phyloP scores from a whole-genome alignment of 2,797 vertebrate species.

The Gallinago stenura region DNA sequence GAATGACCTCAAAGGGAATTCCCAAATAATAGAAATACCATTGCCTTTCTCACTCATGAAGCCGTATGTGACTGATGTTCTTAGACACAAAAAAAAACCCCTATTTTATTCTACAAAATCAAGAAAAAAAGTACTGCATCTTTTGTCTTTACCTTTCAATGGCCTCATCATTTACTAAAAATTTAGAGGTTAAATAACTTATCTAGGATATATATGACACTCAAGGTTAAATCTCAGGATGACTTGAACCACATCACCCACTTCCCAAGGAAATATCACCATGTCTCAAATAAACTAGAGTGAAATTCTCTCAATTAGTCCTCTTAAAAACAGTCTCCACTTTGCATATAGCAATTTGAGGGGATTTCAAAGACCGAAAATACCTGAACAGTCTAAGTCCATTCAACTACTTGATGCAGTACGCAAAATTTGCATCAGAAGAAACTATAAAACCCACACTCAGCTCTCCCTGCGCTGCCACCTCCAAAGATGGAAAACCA shows the following conservation, averaged over 20 bases:
- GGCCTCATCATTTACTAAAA: background rate
- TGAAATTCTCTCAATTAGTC: background rate
- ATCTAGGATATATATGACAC: background rate
- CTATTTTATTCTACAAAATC: background rate
- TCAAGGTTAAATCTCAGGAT: background rate
- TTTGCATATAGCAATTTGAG: background rate
- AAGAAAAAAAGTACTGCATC: background rate
- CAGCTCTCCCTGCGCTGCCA: background rate
- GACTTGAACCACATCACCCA: background rate
- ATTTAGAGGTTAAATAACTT: background rate
- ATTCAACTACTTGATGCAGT: background rate
- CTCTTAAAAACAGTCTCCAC: background rate
- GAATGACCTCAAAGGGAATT: background rate
- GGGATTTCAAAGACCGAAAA: background rate
- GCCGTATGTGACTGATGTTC: background rate
- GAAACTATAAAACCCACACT: background rate
- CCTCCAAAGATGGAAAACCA: background rate
- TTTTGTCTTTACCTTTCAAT: background rate
- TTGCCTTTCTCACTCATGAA: background rate
- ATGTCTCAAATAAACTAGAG: background rate
- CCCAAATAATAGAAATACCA: background rate
- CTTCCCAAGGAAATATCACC: background rate
- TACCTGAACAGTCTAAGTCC: background rate
- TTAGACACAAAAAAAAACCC: background rate
- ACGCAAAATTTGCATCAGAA: background rate